These are phyloP conservation scores for Brachyhypopomus gauderio DNA, from an alignment of 2,113 vertebrate genomes.

Conservation along the genomic window DNA sequence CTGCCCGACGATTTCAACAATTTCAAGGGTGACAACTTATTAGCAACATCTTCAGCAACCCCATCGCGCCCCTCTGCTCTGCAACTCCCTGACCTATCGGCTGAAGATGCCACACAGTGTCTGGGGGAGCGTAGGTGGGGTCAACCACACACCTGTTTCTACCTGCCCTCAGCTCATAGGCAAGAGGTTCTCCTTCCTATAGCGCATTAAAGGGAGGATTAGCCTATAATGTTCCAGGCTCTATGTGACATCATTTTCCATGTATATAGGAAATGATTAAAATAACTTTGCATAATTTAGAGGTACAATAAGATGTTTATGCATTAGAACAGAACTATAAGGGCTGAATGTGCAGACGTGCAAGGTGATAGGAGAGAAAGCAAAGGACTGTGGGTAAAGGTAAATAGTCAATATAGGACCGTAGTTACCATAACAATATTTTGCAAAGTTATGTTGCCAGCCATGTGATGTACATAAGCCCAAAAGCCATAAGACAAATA, in stretches of 20 bases:
- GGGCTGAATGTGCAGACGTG: background rate
- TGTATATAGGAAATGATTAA: background rate
- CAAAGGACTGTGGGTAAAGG: background rate
- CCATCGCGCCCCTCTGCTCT: background rate
- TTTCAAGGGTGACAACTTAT: conserved; percentile 4
- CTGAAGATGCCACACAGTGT: conserved; percentile 3
- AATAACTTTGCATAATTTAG: conserved; percentile 17
- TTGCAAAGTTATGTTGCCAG: conserved; percentile 4
- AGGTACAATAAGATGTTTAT: conserved; percentile 36
- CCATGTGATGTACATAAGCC: conserved; percentile 9
- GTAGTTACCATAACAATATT: background rate
- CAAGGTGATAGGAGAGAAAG: background rate
- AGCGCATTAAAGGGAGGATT: conserved; percentile 21
- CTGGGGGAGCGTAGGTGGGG: conserved; percentile 6
- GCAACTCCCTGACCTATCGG: conserved; percentile 17
- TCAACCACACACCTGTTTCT: conserved; percentile 21
- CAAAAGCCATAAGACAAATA: background rate
- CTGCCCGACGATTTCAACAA: background rate
- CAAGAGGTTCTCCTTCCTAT: conserved; percentile 40
- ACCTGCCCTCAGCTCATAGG: conserved; percentile 11
- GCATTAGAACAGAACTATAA: background rate
- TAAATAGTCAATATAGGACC: background rate
- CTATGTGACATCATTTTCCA: conserved; percentile 62
- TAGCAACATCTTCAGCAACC: conserved; percentile 19
- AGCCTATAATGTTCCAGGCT: conserved; percentile 66